A percentile compares a stretch with the other conserved stretches of the same genome.
phyloP scores from a whole-genome alignment of 2,888 invertebrate genomes.

The Chrysolina americana region DNA sequence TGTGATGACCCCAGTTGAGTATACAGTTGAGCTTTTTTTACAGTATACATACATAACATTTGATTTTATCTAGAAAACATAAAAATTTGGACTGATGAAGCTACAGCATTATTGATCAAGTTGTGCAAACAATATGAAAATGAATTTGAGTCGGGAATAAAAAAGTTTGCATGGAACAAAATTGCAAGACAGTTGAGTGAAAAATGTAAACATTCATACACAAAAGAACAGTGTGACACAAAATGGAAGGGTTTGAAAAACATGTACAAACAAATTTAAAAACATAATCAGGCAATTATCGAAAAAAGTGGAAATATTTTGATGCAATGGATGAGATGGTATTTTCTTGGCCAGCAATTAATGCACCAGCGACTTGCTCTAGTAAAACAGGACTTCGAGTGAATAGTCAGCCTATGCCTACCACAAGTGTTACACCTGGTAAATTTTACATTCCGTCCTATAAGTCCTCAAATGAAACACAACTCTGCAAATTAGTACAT shows the following conservation, averaged over 20 bases:
- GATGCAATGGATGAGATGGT: slow-evolving; percentile 21
- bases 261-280: slow-evolving; percentile 23
- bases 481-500: not conserved
- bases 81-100: not conserved
- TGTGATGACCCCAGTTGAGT: not conserved
- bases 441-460: slow-evolving; percentile 1
- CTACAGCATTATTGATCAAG: not conserved
- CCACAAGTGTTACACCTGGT: slow-evolving; percentile 9
- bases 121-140: slow-evolving; percentile 9
- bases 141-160: slow-evolving; percentile 3
- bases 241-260: slow-evolving; percentile 20
- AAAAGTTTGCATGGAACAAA: slow-evolving; percentile 15
- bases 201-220: slow-evolving; percentile 9
- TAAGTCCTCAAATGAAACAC: not conserved
- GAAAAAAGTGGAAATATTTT: slow-evolving; percentile 24
- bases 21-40: not conserved
- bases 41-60: not conserved
- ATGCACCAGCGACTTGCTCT: slow-evolving; percentile 29
- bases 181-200: not conserved
- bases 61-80: not conserved
- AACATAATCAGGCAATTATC: slow-evolving; percentile 17
- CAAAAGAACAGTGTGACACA: not conserved
- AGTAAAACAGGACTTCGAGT: slow-evolving; percentile 14
- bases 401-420: not conserved
- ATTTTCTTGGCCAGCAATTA: slow-evolving; percentile 33